Conservation (phyloP, 2,797 vertebrate genomes). For the Karalla daura region DNA sequence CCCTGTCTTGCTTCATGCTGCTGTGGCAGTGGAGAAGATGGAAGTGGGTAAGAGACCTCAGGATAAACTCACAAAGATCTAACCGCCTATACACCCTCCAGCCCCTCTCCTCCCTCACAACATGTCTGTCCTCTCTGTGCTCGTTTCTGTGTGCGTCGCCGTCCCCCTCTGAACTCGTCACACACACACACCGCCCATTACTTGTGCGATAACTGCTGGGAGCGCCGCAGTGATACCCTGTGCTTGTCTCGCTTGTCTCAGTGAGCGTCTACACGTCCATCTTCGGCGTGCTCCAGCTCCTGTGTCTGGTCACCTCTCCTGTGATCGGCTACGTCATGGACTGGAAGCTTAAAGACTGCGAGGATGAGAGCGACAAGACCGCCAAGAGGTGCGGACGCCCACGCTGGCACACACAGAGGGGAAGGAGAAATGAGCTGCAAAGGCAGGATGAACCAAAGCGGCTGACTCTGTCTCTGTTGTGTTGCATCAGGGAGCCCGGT, state of each 20-base stretch:
- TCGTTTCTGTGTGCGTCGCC: not conserved
- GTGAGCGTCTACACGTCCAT: constrained; percentile 96
- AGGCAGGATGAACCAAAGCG: not conserved
- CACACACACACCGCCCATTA: too few species aligned
- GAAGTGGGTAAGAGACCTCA: constrained; percentile 84
- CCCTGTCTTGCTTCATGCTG: constrained; percentile 68
- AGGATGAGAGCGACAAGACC: constrained; percentile 86
- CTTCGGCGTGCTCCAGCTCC: constrained; percentile 94
- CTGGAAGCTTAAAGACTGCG: constrained; percentile 95
- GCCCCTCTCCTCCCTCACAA: constrained; percentile 12
- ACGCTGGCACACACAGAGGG: not conserved
- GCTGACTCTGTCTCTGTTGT: not conserved
- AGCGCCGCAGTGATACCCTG: too few species aligned
- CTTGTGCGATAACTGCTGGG: too few species aligned
- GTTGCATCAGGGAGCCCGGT: constrained; percentile 83
- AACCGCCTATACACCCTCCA: constrained; percentile 5
- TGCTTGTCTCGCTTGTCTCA: constrained; percentile 62
- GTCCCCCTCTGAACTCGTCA: not conserved
- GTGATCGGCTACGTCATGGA: constrained; percentile 98
- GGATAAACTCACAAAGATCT: constrained; percentile 42
- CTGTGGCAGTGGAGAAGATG: constrained; percentile 84
- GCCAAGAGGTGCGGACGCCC: constrained; percentile 72
- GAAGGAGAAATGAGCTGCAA: not conserved
- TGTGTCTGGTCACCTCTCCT: constrained; percentile 95
- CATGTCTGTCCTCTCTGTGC: constrained; percentile 28